Conservation (phyloP, 2,888 invertebrate genomes). For the Eupithecia subumbrata region DNA sequence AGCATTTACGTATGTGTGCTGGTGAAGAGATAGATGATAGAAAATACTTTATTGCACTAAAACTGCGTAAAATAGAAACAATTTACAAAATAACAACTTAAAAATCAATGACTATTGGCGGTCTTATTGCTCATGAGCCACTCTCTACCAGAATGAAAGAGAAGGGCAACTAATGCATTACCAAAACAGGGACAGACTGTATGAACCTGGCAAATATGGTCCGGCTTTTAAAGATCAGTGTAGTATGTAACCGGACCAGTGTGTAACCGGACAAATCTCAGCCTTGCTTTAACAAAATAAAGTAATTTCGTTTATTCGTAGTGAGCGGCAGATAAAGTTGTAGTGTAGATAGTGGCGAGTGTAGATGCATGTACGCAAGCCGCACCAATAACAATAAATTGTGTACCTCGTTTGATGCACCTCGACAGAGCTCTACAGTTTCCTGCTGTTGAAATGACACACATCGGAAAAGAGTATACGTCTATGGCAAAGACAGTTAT, state of each 20-base stretch:
- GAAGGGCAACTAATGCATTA: neutral
- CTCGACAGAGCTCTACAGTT: conserved; percentile 47
- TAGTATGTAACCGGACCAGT: neutral
- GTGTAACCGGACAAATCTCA: conserved; percentile 15
- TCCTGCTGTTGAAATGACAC: conserved; percentile 14
- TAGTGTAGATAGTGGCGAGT: conserved; percentile 81
- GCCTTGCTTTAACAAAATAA: conserved; percentile 45
- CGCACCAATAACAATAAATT: conserved; percentile 84
- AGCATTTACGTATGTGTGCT: too few species aligned
- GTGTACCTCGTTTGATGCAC: conserved; percentile 77
- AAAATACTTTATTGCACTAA: too few species aligned
- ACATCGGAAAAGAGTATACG: neutral
- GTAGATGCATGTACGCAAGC: conserved; percentile 82
- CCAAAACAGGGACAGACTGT: neutral
- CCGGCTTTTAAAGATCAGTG: neutral
- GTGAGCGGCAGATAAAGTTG: conserved; percentile 77
- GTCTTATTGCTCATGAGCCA: neutral
- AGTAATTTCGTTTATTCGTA: conserved; percentile 63
- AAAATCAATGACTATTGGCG: too few species aligned
- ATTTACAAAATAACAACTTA: too few species aligned
- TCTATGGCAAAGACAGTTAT: neutral
- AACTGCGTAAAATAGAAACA: too few species aligned
- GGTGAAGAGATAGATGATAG: too few species aligned
- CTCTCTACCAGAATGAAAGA: neutral
- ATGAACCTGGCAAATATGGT: neutral